Percentiles rank a stretch among this genome's conserved stretches.
Evolutionary conservation across 1,140 invertebrate genomes (phyloP).

Genomic region (Drosophila mojavensis): DNA sequence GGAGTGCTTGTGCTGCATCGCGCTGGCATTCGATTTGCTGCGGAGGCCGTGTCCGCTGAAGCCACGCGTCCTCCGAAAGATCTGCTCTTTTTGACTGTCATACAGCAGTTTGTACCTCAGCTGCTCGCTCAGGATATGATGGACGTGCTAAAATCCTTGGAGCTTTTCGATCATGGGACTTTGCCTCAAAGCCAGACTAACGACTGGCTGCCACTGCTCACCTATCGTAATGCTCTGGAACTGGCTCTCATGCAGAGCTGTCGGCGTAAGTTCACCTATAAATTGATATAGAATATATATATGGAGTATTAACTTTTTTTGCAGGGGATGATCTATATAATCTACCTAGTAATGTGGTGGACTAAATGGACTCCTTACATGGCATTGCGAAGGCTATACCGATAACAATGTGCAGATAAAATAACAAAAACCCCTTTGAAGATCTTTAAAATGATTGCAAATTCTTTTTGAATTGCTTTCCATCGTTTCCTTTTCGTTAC

Average conservation of each 20-base stretch:
- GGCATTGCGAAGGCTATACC: no score
- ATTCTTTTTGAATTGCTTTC: neutral
- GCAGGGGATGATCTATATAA: constrained; percentile 15
- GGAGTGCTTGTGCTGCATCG: constrained; percentile 43
- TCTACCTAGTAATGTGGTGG: no score
- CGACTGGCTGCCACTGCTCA: constrained; percentile 33
- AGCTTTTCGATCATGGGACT: constrained; percentile 18
- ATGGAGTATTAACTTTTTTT: neutral
- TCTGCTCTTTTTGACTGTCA: constrained; percentile 41
- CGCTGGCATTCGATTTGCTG: constrained; percentile 50
- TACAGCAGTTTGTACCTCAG: constrained; percentile 56
- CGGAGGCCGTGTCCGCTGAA: neutral
- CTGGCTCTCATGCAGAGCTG: constrained; percentile 8
- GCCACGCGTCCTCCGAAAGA: constrained; percentile 20
- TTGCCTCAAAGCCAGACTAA: constrained; percentile 14
- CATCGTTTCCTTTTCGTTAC: neutral
- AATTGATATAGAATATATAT: neutral
- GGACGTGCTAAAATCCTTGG: constrained; percentile 15
- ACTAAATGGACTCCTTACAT: neutral
- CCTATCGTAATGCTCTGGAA: constrained; percentile 43
- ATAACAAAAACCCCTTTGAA: neutral
- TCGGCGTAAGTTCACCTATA: constrained; percentile 2
- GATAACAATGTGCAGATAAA: neutral
- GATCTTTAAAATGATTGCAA: neutral
- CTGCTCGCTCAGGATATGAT: constrained; percentile 50